Percentiles rank a stretch among this genome's conserved stretches.
These are phyloP conservation scores for Macroteleia sp. DNA, from an alignment of 2,888 invertebrate species.

Conservation along the genomic window DNA sequence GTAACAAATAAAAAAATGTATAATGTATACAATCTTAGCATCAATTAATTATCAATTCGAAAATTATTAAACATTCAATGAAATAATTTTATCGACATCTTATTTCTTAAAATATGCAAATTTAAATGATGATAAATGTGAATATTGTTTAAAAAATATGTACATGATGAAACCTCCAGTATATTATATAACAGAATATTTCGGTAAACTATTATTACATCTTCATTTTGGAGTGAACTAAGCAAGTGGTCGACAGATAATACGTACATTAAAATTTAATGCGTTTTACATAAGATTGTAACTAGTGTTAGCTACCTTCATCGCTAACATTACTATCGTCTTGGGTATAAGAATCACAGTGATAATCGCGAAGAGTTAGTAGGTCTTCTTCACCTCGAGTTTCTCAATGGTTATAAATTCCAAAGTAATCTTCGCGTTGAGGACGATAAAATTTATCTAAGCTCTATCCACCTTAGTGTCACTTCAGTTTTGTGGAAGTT, in stretches of 20 bases:
- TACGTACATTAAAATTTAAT: conserved; percentile 36
- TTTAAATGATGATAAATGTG: no score
- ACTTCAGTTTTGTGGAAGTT: conserved; percentile 67
- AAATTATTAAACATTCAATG: no score
- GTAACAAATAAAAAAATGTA: no score
- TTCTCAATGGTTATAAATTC: conserved; percentile 70
- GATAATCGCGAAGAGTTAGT: conserved; percentile 71
- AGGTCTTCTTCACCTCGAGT: conserved; percentile 61
- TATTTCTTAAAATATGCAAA: no score
- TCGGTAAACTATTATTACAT: no score
- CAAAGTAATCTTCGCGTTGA: conserved; percentile 71
- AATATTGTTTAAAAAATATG: no score
- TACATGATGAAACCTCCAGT: no score
- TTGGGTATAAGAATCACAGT: conserved; percentile 68
- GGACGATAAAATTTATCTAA: conserved; percentile 71
- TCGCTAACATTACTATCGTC: conserved; percentile 63
- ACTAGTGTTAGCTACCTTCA: conserved; percentile 33
- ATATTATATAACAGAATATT: no score
- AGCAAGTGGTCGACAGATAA: background rate
- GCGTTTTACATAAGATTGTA: conserved; percentile 42
- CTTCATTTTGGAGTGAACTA: conserved; percentile 4
- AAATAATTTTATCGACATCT: no score
- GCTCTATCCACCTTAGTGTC: conserved; percentile 68
- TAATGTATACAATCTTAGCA: no score
- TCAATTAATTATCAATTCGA: no score